These are phyloP conservation scores for Calameuta idolon DNA, from an alignment of 2,888 invertebrate genomes.

Conservation along the genomic window DNA sequence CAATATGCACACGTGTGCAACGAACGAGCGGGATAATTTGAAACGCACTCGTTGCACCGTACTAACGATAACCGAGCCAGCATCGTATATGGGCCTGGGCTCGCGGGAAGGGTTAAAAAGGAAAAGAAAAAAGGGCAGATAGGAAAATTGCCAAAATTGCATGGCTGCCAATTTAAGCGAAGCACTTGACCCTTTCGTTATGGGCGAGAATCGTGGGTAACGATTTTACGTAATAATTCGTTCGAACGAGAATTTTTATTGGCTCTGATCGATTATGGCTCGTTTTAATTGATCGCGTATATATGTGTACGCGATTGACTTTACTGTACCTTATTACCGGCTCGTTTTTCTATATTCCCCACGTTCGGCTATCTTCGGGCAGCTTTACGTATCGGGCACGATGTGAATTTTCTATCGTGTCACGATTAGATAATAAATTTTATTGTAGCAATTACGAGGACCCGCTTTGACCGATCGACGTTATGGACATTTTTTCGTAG, in stretches of 20 bases:
- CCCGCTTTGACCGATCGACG: not conserved
- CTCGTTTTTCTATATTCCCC: not conserved
- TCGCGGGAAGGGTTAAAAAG: not conserved
- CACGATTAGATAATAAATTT: not conserved
- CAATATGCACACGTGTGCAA: not conserved
- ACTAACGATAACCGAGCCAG: not conserved
- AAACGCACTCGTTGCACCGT: not conserved
- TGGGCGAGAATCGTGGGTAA: not conserved
- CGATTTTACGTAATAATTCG: not conserved
- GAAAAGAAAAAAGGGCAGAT: not conserved
- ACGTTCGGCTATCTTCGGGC: not conserved
- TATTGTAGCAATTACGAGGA: not conserved
- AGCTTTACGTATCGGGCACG: not conserved
- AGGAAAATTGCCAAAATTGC: slow-evolving; percentile 4
- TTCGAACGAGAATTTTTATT: not conserved
- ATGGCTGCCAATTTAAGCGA: not conserved
- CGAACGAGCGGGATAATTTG: not conserved
- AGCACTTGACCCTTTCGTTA: not conserved
- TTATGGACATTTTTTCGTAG: not conserved
- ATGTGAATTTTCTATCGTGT: not conserved
- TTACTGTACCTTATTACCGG: not conserved
- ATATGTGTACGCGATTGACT: not conserved
- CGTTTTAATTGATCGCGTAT: no score
- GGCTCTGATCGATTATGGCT: not conserved
- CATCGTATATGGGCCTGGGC: not conserved